Evolutionary conservation across 2,888 invertebrate genomes (phyloP), one percentile per base, ranked within the genome.

Genomic region (Tricholauxania praeusta): DNA sequence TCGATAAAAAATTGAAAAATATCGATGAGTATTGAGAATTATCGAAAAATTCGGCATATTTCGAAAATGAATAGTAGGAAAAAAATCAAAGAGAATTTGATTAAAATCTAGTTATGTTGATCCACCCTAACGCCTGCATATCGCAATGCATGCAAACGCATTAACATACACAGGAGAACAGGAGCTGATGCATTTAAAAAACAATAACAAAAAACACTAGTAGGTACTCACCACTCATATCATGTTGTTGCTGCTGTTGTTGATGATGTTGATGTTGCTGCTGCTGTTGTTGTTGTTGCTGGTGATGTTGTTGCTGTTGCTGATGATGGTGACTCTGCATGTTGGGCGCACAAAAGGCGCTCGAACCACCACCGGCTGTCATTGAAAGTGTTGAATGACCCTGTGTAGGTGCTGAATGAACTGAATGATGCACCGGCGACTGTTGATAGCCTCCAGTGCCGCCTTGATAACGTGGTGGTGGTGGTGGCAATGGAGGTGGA

Each of bases 301-400:
- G 76, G 47, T 72, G 65, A 5, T 74, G 78, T 59, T 79, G 81
- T 7, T 79, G 80, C 12, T 81, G 82, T 14, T 79, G 82, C 15
- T 82, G 84, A n/a, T 83, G 84, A 28, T 85, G 86, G 55, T 86
- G 85, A 74, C 84, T 83, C 76, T 84, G 82, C 17, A 82, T 79
- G 77, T 84, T 86, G 52, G 87, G 87, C 17, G 87, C 84, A 82
- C 87, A 87, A 73, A 87, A 87, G 51, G 87, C 87, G 76, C 87
- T 87, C 14, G 87, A 82, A 6, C 85, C 86, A 39, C 84, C 81
- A 59, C 85, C 86, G 73, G 80, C 79, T 51, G 80, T 77, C 77
- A 79, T 78, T 52, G 82, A 78, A 62, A 85, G 76, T 28, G 85
- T 82, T 51, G 85, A 85, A 79, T 77, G 80, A 63, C 70, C 63